Conservation (phyloP, 2,888 invertebrate species). For the Yponomeuta plumbellus region DNA sequence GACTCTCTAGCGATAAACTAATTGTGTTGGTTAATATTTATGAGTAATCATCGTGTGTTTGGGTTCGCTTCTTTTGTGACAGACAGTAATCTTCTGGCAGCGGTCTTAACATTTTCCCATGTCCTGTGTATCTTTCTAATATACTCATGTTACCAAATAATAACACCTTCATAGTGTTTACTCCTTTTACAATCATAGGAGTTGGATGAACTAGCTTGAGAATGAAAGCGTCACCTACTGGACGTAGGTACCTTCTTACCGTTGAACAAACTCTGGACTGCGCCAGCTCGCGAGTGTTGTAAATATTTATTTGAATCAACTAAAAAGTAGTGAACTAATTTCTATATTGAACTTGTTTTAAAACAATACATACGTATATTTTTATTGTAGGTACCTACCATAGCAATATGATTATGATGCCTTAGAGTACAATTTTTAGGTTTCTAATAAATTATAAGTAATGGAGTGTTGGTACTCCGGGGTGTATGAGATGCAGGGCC, state of each 20-base stretch:
- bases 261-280: not conserved
- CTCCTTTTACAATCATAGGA: not conserved
- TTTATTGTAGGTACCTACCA: not conserved
- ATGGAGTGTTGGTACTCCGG: not conserved
- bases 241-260: not conserved
- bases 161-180: not conserved
- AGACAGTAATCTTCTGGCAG: not conserved
- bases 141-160: not conserved
- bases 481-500: not conserved
- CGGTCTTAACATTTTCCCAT: not conserved
- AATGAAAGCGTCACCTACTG: not conserved
- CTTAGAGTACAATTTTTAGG: conserved; percentile 1
- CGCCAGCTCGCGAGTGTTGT: not conserved
- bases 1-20: not conserved
- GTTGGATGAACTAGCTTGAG: not conserved
- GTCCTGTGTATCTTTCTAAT: not conserved
- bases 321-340: not conserved
- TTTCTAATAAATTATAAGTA: not conserved
- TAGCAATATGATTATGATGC: not conserved
- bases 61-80: not conserved
- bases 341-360: not conserved
- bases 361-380: not conserved
- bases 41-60: too few relatives aligned
- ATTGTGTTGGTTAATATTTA: not conserved
- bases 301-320: not conserved